Evolutionary conservation across 2,888 invertebrate species (phyloP), one percentile per base, ranked within the genome.

Genomic region (Campoletis raptor): DNA sequence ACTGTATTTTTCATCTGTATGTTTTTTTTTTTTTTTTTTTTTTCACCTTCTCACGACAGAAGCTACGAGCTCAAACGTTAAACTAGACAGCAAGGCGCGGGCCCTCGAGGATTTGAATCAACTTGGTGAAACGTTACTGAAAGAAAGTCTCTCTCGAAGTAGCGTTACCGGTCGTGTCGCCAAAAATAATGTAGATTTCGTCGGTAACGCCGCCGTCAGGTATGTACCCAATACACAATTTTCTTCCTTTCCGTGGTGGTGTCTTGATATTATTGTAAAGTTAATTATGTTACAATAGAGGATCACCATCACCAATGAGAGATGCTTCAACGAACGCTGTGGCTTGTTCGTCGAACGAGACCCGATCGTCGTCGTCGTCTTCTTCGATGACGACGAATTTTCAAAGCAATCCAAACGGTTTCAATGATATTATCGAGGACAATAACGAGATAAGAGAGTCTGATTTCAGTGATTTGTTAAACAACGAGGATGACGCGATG

Each of bases 31-130:
- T 4, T 6, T 54, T 0, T n/a, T 18, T 48, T 81, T 74, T 69
- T 2, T 30, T 2, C 12, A 30, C 70, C 48, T 73, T 2, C 30
- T n/a, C 15, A 8, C 52, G 9, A 48, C n/a, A 67, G 92, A 91
- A 88, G 52, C 80, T 36, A 66, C 85, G n/a, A 89, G 76, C 70
- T 83, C 85, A 30, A 61, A 90, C 12, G 87, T 88, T 40, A 93
- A 93, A 85, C 92, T 94, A 87, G 93, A 94, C 57, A 93, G 93
- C 86, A 95, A 95, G 92, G 91, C 94, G 37, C 95, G 95, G 92
- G 97, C 96, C 10, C 95, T 98, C 93, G 96, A 97, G 91, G 97
- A 97, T 91, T 94, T 98, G 87, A 98, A 98, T 94, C 96, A 96
- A 45, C 95, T 98, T n/a, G 97, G 98, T 52, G 97, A 98, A 93